Evolutionary conservation across 2,888 invertebrate species (phyloP).

Genomic region (Dicranocentrus wangi): DNA sequence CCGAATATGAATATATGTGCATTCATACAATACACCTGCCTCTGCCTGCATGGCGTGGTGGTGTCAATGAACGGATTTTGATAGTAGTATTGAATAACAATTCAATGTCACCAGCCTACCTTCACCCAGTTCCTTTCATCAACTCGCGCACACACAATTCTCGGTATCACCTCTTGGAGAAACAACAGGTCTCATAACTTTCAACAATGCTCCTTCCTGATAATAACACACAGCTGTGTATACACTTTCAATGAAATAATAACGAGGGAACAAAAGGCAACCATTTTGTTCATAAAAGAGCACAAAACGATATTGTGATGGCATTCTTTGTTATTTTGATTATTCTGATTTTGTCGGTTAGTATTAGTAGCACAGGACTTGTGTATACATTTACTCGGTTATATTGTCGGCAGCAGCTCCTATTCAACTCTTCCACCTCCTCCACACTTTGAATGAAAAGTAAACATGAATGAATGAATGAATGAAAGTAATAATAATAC

Average conservation of each 20-base stretch:
- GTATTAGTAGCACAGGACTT: background rate
- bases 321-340: slow-evolving; percentile 32
- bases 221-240: slow-evolving; percentile 5
- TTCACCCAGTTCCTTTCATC: slow-evolving; percentile 18
- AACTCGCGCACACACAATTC: too few relatives aligned
- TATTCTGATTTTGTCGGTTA: slow-evolving; percentile 26
- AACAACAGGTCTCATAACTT: slow-evolving; percentile 24
- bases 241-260: slow-evolving; percentile 17
- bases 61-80: too few relatives aligned
- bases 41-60: too few relatives aligned
- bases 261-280: slow-evolving; percentile 14
- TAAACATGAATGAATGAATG: too few relatives aligned
- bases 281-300: slow-evolving; percentile 27
- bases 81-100: too few relatives aligned
- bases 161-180: too few relatives aligned
- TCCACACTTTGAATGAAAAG: too few relatives aligned
- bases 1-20: too few relatives aligned
- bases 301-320: slow-evolving; percentile 14
- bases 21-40: too few relatives aligned
- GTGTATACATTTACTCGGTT: slow-evolving; percentile 9
- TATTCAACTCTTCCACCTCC: too few relatives aligned
- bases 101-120: slow-evolving; percentile 24
- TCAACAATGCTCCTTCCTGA: background rate
- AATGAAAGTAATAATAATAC: too few relatives aligned
- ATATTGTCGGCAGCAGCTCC: too few relatives aligned